Evolutionary conservation across 2,113 vertebrate species (phyloP).

Genomic region (Xenopus laevis): DNA sequence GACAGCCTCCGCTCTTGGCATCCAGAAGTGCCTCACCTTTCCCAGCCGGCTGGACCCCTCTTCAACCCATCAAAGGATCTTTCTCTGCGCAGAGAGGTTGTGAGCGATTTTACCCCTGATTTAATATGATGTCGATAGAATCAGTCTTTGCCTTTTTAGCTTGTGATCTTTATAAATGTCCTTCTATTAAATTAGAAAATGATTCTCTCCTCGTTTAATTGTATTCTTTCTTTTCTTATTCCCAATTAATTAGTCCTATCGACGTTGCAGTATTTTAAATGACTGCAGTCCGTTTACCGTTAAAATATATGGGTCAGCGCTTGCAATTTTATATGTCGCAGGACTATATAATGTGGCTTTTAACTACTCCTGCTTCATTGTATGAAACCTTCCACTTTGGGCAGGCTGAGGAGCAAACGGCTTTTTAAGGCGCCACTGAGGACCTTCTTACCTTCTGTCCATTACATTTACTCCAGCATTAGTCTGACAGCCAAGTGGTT

Average conservation of each 20-base stretch:
- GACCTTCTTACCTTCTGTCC: too few relatives aligned
- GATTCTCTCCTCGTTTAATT: constrained; percentile 83
- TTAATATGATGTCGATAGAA: constrained; percentile 70
- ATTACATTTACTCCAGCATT: background rate
- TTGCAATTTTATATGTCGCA: constrained; percentile 55
- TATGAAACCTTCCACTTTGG: constrained; percentile 9
- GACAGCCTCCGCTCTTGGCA: too few relatives aligned
- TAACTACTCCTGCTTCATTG: constrained; percentile 58
- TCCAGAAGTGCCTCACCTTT: too few relatives aligned
- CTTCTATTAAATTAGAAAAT: constrained; percentile 81
- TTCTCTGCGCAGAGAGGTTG: too few relatives aligned
- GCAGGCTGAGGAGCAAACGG: background rate
- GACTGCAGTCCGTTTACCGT: constrained; percentile 71
- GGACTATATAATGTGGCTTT: constrained; percentile 67
- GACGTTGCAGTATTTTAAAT: constrained; percentile 78
- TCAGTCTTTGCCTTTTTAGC: constrained; percentile 70
- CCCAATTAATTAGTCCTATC: constrained; percentile 80
- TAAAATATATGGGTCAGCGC: constrained; percentile 70
- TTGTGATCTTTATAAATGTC: constrained; percentile 80
- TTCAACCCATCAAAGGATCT: too few relatives aligned
- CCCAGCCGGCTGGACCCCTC: too few relatives aligned
- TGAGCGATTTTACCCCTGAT: constrained; percentile 51
- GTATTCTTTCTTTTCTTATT: constrained; percentile 77
- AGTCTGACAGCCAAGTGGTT: background rate
- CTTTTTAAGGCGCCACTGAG: constrained; percentile 18